Evolutionary conservation across 1,140 invertebrate species (phyloP), one percentile per base, ranked within the genome.

Genomic region (Halotydeus destructor): DNA sequence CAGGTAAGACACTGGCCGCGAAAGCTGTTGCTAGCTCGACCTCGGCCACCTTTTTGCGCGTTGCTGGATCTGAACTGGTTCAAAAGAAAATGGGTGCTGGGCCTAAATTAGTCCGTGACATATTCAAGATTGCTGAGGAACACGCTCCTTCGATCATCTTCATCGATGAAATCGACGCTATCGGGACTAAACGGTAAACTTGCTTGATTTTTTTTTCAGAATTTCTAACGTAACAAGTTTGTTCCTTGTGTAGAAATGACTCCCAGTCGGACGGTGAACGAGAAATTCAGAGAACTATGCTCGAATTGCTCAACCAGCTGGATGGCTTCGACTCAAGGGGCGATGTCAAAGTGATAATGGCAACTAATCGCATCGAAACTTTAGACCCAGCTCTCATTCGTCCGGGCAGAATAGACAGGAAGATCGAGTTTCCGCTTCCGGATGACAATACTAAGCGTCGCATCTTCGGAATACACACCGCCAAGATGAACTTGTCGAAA

Each of bases 401-500:
- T 9, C 9, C 9, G 9, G n/a, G 28, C n/a, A 9, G 28, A 9
- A 30, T 30, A 30, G 28, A 30, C n/a, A 9, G 28, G 9, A 30
- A 30, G n/a, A 30, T 30, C n/a, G 28, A 30, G 28, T n/a, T n/a
- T 9, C 9, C 28, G 9, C 28, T 30, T 30, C 28, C 28, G 28
- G 28, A 30, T 30, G 34, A 58, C 52, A 27, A 47, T 14, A 30
- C 14, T 30, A 30, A 30, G 9, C 28, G 28, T 9, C 9, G 9
- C 14, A 30, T 30, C 14, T 30, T 30, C 28, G 28, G n/a, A 30
- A 30, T 30, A 56, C 94, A 99, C 58, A 99, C 94, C 0, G 82
- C 80, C 9, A 71, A 84, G 46, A 99, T 99, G 94, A 98, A 91
- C 1, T 64, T 99, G 19, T 76, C 89, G 25, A 78, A 82, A 50